These are phyloP conservation scores for Pelochelys cantorii DNA, from an alignment of 2,797 vertebrate species.

Conservation along the genomic window DNA sequence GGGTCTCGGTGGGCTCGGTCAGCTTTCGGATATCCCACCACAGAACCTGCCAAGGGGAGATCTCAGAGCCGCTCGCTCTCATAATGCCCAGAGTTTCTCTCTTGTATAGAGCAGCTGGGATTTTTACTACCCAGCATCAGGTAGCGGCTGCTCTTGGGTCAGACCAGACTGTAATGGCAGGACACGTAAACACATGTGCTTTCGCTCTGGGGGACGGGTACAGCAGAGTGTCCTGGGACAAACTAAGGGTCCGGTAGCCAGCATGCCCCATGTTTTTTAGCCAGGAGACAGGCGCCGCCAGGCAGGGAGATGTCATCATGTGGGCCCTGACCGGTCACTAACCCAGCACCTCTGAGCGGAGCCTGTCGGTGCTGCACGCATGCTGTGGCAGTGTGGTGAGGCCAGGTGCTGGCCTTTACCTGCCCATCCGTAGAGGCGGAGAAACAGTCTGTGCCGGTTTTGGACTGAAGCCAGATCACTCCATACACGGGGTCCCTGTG, in stretches of 20 bases:
- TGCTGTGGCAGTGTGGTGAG: not conserved
- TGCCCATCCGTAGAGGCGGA: constrained; percentile 94
- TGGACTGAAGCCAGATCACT: constrained; percentile 93
- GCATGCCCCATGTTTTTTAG: not conserved
- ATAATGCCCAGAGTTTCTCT: not conserved
- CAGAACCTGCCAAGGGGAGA: constrained; percentile 82
- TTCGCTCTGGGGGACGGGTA: not conserved
- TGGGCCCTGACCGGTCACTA: not conserved
- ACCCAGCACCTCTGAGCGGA: not conserved
- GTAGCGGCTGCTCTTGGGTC: not conserved
- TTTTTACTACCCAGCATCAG: not conserved
- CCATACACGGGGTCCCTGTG: constrained; percentile 95
- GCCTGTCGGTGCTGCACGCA: not conserved
- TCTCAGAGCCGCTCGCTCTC: not conserved
- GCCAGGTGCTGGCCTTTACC: constrained; percentile 75
- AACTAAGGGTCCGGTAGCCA: not conserved
- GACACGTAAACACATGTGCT: not conserved
- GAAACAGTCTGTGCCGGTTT: constrained; percentile 92
- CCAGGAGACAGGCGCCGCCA: fast-evolving
- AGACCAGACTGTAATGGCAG: not conserved
- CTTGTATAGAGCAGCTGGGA: not conserved
- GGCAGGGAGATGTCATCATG: not conserved
- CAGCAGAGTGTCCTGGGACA: not conserved
- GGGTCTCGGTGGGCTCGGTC: constrained; percentile 87
- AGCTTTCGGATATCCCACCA: constrained; percentile 97